Base-by-base conservation (phyloP, 2,888 invertebrate species). In the Drosophila flavopinicola region DNA sequence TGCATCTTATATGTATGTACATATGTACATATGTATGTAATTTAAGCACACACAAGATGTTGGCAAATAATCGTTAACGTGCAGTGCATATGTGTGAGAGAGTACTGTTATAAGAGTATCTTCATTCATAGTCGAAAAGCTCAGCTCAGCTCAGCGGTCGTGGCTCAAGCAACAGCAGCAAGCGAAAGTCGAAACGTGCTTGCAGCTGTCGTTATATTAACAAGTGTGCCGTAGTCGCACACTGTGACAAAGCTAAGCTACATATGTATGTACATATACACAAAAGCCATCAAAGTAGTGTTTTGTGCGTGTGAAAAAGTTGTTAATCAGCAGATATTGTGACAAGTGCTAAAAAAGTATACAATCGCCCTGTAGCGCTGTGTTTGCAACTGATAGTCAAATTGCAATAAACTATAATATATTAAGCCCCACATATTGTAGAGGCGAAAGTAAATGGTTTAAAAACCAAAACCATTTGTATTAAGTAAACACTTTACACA, bases 141-240 rank as follows among this genome's bases (percentile, higher is more conserved):
- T 63, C 6, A 52, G 51, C 61, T 67, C n/a, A 10, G 6, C 44
- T 29, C 44, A 30, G 29, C 7, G 15, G 13, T 42, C 29, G 52
- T 20, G 67, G 57, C 42, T 39, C 30, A 35, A 41, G 30, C 23
- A 29, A 17, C 47, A 58, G 51, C 24, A 20, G 17, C 33, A 53
- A 59, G 72, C 72, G 70, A 73, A 75, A 73, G 75, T 75, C 42
- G 32, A 27, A 51, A 48, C 47, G 27, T 37, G 33, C 23, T 58
- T 24, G 35, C 48, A 56, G 33, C 29, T 41, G 53, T 41, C 49
- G 35, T 58, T 47, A 15, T 56, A 45, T 17, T 54, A 69, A 52
- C 70, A 72, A 69, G 54, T 64, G 57, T 75, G 53, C 51, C 39
- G 23, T 23, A 20, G 33, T 41, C 29, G 44, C 58, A 72, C 71